Evolutionary conservation across 2,797 vertebrate species (phyloP).

Genomic region (Myotis findleyi): DNA sequence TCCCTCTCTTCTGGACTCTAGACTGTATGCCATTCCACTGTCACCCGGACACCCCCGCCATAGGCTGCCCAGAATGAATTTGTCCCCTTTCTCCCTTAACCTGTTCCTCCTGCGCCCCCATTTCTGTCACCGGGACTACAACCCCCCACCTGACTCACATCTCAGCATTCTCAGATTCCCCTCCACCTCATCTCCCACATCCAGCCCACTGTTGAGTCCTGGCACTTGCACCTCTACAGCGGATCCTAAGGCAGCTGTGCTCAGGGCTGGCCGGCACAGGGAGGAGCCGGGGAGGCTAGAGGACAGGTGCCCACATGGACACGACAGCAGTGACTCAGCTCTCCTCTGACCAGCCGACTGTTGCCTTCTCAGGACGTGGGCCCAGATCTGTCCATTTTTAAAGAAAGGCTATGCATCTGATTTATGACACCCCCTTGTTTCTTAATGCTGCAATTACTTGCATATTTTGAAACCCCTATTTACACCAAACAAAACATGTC

Average conservation of each 20-base stretch:
- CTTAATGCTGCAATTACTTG: background rate
- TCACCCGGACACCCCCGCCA: background rate
- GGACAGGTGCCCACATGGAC: background rate
- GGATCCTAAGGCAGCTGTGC: background rate
- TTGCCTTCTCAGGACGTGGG: background rate
- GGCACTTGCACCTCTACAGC: background rate
- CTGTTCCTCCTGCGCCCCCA: background rate
- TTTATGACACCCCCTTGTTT: slow-evolving; percentile 20
- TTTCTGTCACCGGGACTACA: background rate
- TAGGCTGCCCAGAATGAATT: background rate
- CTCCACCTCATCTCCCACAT: background rate
- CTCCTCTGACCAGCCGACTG: background rate
- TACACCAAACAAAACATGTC: background rate
- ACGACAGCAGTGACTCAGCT: background rate
- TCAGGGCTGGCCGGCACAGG: background rate
- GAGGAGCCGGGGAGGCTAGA: background rate
- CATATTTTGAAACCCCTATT: background rate
- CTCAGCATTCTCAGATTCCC: background rate
- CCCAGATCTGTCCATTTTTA: background rate
- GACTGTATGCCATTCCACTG: background rate
- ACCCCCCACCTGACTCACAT: background rate
- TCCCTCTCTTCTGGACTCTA: background rate
- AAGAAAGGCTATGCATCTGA: slow-evolving; percentile 13
- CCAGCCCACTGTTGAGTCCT: background rate
- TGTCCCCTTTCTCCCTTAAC: background rate